phyloP scores from a whole-genome alignment of 2,113 vertebrate species.

The Sinocyclocheilus maitianheensis region DNA sequence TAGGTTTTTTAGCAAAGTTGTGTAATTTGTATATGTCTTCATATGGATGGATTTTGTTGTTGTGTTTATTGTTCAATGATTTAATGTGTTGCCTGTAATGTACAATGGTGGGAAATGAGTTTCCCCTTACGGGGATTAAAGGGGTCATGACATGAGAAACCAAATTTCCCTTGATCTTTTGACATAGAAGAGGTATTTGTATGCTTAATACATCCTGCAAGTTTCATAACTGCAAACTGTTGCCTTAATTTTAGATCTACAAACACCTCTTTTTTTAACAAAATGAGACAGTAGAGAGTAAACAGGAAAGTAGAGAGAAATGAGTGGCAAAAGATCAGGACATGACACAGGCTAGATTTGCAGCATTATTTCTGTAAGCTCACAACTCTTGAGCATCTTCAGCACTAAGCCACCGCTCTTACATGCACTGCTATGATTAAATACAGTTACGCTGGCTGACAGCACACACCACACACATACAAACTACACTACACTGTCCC shows the following conservation, averaged over 20 bases:
- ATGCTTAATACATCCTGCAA: no score
- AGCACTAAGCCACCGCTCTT: background rate
- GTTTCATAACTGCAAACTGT: background rate
- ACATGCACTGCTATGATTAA: background rate
- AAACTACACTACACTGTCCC: constrained; percentile 17
- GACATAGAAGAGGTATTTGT: no score
- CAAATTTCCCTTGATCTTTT: no score
- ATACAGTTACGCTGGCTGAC: background rate
- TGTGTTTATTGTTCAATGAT: no score
- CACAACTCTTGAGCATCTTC: background rate
- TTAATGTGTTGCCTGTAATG: no score
- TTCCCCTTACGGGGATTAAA: no score
- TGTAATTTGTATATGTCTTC: no score
- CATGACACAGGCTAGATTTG: no score
- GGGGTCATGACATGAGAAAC: no score
- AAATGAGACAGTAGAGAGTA: background rate
- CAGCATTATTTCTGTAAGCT: background rate
- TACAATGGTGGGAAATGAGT: no score
- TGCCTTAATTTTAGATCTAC: background rate
- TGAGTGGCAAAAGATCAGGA: background rate
- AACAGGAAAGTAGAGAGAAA: background rate
- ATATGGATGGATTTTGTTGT: no score
- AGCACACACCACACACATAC: constrained; percentile 10
- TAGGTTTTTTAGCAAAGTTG: no score
- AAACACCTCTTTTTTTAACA: background rate